Percentiles rank a stretch among this genome's conserved stretches.
These are phyloP conservation scores for Chaetodon auriga DNA, from an alignment of 2,113 vertebrate genomes.

Conservation along the genomic window DNA sequence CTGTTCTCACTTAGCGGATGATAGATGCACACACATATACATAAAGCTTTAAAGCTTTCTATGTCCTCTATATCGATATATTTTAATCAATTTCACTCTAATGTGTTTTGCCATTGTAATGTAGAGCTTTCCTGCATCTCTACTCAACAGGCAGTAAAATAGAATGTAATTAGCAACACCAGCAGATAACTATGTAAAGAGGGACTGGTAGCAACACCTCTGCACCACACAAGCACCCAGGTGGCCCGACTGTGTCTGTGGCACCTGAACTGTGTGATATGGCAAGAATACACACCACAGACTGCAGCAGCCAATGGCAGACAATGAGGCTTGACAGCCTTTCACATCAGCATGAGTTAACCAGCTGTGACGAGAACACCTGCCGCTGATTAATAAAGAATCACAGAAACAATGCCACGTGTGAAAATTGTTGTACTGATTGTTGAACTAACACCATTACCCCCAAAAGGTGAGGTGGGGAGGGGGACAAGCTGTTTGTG, in stretches of 20 bases:
- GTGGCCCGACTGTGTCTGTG: constrained; percentile 38
- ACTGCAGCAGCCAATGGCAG: constrained; percentile 54
- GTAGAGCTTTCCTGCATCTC: not conserved
- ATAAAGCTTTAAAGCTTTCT: not conserved
- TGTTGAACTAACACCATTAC: constrained; percentile 66
- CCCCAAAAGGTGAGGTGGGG: constrained; percentile 26
- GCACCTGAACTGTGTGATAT: constrained; percentile 56
- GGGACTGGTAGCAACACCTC: not conserved
- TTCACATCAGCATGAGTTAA: constrained; percentile 68
- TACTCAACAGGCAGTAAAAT: not conserved
- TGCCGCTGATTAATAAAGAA: constrained; percentile 74
- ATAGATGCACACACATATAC: too few relatives aligned
- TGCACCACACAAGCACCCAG: constrained; percentile 2
- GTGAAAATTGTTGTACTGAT: constrained; percentile 62
- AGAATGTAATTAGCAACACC: not conserved
- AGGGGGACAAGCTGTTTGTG: not conserved
- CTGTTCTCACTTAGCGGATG: too few relatives aligned
- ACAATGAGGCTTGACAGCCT: constrained; percentile 61
- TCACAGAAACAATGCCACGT: constrained; percentile 51
- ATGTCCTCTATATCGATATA: not conserved
- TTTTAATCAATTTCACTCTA: not conserved
- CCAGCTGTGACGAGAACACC: constrained; percentile 78
- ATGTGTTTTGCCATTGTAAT: not conserved
- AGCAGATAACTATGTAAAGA: not conserved
- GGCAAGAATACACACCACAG: constrained; percentile 25